Percentiles rank a stretch among this genome's conserved stretches.
These are phyloP conservation scores for Globodera ellingtonae DNA, from an alignment of 1,140 invertebrate genomes.

Conservation along the genomic window DNA sequence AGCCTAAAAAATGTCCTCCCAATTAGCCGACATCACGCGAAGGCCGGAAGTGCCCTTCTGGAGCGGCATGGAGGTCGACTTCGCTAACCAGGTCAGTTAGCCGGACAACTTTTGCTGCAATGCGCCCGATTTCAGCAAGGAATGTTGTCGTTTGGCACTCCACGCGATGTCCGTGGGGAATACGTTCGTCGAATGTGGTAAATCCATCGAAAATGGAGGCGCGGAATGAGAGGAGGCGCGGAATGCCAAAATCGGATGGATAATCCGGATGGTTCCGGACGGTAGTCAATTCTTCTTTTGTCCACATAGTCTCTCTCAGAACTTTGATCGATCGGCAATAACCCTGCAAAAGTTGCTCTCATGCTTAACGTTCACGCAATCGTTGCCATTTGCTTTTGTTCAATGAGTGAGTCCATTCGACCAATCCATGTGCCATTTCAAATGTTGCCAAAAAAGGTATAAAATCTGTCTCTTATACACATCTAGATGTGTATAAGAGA, in stretches of 20 bases:
- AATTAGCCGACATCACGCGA: conserved; percentile 56
- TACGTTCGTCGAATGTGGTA: conserved; percentile 64
- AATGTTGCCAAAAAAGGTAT: neutral
- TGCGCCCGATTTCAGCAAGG: conserved; percentile 42
- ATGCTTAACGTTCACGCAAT: neutral
- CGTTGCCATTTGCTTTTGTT: neutral
- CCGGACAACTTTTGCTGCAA: neutral
- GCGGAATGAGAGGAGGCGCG: neutral
- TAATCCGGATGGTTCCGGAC: too few species aligned
- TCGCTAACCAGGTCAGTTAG: conserved; percentile 57
- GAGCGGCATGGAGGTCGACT: conserved; percentile 62
- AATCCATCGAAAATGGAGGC: conserved; percentile 8
- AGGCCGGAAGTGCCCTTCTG: conserved; percentile 65
- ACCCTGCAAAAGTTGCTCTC: neutral
- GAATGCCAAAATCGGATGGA: neutral
- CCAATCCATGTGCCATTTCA: neutral
- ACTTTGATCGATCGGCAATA: too few species aligned
- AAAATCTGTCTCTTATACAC: too few species aligned
- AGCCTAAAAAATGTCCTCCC: neutral
- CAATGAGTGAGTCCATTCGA: neutral
- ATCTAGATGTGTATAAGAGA: too few species aligned
- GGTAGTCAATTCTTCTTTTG: neutral
- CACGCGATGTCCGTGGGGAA: conserved; percentile 63
- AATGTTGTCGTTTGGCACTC: conserved; percentile 64
- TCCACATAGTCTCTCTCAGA: too few species aligned